Evolutionary conservation across 2,797 vertebrate species (phyloP).

Genomic region (Acipenser transmontanus): DNA sequence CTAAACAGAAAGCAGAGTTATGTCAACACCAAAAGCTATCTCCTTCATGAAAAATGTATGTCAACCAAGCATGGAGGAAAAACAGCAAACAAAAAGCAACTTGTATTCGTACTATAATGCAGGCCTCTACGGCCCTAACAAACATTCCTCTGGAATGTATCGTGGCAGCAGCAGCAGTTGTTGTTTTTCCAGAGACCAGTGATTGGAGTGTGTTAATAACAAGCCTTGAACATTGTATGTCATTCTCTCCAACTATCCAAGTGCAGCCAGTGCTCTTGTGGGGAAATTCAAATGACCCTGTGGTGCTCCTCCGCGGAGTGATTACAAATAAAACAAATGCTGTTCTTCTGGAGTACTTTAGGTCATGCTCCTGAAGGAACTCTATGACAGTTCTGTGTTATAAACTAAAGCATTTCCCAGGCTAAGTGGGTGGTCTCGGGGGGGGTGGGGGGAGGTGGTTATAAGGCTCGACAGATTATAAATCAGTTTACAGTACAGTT

Average conservation of each 20-base stretch:
- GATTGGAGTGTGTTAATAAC: neutral
- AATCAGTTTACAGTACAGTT: neutral
- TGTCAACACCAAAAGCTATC: neutral
- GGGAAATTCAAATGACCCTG: neutral
- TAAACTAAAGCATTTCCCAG: conserved; percentile 1
- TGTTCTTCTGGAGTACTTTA: neutral
- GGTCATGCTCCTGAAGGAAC: neutral
- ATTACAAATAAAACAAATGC: neutral
- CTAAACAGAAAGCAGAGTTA: neutral
- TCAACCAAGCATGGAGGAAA: neutral
- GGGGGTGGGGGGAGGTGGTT: neutral
- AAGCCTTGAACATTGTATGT: neutral
- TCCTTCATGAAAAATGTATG: conserved; percentile 5
- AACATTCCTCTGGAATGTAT: neutral
- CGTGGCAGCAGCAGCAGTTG: neutral
- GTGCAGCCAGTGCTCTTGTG: neutral
- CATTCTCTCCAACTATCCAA: neutral
- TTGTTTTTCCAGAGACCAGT: neutral
- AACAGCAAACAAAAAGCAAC: neutral
- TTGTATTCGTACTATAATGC: neutral
- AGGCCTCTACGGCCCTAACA: neutral
- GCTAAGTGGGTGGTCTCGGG: conserved; percentile 3
- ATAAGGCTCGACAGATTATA: neutral
- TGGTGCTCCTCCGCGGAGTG: neutral
- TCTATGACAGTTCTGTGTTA: neutral